Evolutionary conservation across 2,797 vertebrate species (phyloP), one percentile per base, ranked within the genome.

Genomic region (Pipistrellus pygmaeus): DNA sequence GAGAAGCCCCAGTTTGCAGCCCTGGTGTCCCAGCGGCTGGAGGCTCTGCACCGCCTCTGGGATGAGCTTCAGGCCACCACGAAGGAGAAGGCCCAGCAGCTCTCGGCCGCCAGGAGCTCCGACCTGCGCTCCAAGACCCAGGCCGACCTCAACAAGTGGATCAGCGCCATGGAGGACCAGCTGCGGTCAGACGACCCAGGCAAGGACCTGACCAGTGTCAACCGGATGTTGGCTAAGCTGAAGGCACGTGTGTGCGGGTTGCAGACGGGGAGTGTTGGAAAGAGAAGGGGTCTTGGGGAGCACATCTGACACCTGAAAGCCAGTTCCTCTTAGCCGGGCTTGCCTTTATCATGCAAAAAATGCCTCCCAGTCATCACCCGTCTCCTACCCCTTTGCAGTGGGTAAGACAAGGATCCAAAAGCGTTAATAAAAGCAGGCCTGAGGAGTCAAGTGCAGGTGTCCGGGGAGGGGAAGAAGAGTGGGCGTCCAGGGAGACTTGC

Each of bases 201-300:
- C 90, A 99, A 98, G 96, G 99, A 99, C 97, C 98, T 99, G 96
- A 99, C 99, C 0, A 99, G 98, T 8, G 99, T 99, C 97, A 99
- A 99, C 97, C 98, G 99, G 97, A 98, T 99, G 97, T 98, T 99
- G 60, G 99, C 99, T 97, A 99, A 99, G 95, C 98, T 99, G 96
- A 99, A 98, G 99, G 99, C 99, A 97, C 17, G 97, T 92, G 86
- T 89, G 41, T 89, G 41, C 2, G 44, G 78, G 51, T 20, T 75
- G 41, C 71, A 82, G 64, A 46, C 46, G 75, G 32, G 23, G 57
- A 48, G 11, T n/a, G 20, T 64, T 78, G 62, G 35, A 32, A 35
- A 35, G n/a, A 48, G 44, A 83, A 75, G 75, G 66, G 32, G 23
- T n/a, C 32, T 64, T 55, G 73, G 84, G 93, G 68, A 82, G 23